Conservation (phyloP, 2,113 vertebrate genomes). For the Cololabis saira region DNA sequence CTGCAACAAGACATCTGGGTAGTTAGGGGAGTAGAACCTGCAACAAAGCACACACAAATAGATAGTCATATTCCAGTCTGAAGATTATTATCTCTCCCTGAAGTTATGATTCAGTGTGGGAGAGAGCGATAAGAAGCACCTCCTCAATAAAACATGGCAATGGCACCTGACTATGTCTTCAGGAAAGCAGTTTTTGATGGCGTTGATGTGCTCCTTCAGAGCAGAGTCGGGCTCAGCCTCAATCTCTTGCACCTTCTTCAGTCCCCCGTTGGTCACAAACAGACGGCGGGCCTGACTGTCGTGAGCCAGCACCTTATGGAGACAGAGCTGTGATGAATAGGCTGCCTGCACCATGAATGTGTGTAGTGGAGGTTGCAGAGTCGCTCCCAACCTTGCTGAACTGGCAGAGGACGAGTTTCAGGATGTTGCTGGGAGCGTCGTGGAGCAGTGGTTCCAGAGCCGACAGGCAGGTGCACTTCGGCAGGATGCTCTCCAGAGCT, state of each 20-base stretch:
- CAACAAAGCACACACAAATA: slow-evolving; percentile 49
- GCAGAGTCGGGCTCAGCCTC: slow-evolving; percentile 88
- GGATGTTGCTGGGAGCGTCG: slow-evolving; percentile 89
- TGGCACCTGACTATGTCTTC: slow-evolving; percentile 94
- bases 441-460: slow-evolving; percentile 91
- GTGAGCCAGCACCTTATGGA: slow-evolving; percentile 89
- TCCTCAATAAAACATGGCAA: too few species aligned
- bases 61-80: too few species aligned
- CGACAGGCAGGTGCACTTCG: slow-evolving; percentile 90
- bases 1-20: slow-evolving; percentile 89
- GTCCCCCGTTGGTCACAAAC: slow-evolving; percentile 93
- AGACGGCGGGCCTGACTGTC: slow-evolving; percentile 91
- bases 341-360: too few species aligned
- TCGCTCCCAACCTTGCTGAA: slow-evolving; percentile 90
- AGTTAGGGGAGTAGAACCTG: slow-evolving; percentile 94
- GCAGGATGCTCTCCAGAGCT: slow-evolving; percentile 90
- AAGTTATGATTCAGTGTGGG: too few species aligned
- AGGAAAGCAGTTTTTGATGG: slow-evolving; percentile 92
- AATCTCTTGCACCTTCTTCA: slow-evolving; percentile 96
- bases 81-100: too few species aligned
- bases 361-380: too few species aligned
- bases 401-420: slow-evolving; percentile 92
- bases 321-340: too few species aligned
- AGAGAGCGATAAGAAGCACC: too few species aligned
- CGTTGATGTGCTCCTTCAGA: slow-evolving; percentile 90